Evolutionary conservation across 1,140 invertebrate species (phyloP).

Genomic region (Tetraneura akinire): DNA sequence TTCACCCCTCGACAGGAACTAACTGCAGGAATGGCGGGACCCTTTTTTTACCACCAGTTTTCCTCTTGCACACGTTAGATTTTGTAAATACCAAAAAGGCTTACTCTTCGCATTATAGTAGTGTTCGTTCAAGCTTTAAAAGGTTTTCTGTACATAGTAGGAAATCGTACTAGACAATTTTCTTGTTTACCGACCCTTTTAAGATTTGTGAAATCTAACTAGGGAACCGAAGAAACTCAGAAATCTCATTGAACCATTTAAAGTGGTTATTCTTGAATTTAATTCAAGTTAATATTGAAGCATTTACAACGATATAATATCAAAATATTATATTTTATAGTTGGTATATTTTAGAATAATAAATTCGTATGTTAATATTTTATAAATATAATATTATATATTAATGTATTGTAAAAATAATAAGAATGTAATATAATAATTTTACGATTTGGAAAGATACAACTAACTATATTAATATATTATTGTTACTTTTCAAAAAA

Average conservation of each 20-base stretch:
- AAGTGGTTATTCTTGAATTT: not conserved
- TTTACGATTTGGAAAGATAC: too few species aligned
- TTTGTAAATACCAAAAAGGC: slow-evolving; percentile 32
- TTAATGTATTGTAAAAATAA: too few species aligned
- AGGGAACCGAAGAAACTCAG: too few species aligned
- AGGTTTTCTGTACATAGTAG: not conserved
- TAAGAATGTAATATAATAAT: too few species aligned
- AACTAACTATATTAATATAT: too few species aligned
- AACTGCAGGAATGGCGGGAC: not conserved
- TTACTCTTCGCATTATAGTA: slow-evolving; percentile 16
- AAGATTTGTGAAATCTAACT: slow-evolving; percentile 19
- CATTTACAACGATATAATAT: not conserved
- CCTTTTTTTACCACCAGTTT: slow-evolving; percentile 24
- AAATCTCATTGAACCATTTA: not conserved
- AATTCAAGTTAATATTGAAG: not conserved
- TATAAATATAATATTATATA: too few species aligned
- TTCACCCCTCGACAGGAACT: not conserved
- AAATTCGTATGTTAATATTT: too few species aligned
- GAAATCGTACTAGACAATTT: slow-evolving; percentile 26
- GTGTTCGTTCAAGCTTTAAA: slow-evolving; percentile 7
- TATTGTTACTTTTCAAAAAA: too few species aligned
- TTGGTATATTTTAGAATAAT: too few species aligned
- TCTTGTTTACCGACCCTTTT: slow-evolving; percentile 20
- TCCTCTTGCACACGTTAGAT: not conserved
- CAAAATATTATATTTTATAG: too few species aligned